Percentiles rank a stretch among this genome's conserved stretches.
These are phyloP conservation scores for Distichodus sexfasciatus DNA, from an alignment of 2,797 vertebrate genomes.

Conservation along the genomic window DNA sequence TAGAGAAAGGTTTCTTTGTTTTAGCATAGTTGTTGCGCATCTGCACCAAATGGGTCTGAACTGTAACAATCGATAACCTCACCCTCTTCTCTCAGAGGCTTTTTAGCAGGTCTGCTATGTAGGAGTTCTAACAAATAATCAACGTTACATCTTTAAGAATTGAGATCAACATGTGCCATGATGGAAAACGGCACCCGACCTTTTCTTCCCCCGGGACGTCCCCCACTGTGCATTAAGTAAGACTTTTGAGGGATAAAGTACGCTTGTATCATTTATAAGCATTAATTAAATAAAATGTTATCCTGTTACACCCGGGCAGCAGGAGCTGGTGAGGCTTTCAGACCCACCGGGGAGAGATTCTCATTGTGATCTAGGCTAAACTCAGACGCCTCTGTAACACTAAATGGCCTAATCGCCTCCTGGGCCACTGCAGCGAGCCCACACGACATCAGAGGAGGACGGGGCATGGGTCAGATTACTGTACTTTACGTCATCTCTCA, in stretches of 20 bases:
- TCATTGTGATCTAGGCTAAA: conserved; percentile 35
- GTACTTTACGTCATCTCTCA: conserved; percentile 34
- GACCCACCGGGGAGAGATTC: conserved; percentile 36
- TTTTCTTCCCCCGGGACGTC: conserved; percentile 8
- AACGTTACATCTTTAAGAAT: not conserved
- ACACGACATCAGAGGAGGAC: conserved; percentile 26
- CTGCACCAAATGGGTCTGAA: no score
- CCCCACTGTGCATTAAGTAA: conserved; percentile 20
- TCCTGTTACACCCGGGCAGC: conserved; percentile 36
- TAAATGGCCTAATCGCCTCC: conserved; percentile 6
- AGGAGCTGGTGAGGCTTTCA: conserved; percentile 27
- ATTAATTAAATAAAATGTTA: conserved; percentile 33
- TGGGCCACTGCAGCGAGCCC: conserved; percentile 34
- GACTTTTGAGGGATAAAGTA: conserved; percentile 22
- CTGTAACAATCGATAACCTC: no score
- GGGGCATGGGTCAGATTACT: conserved; percentile 30
- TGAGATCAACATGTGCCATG: not conserved
- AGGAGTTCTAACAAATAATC: no score
- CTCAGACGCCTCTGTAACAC: conserved; percentile 19
- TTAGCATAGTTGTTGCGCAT: no score
- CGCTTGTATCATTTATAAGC: conserved; percentile 32
- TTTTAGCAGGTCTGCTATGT: no score
- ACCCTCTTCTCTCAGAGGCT: no score
- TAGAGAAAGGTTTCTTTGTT: no score
- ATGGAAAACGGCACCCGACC: conserved; percentile 1